Conservation (phyloP, 1,140 invertebrate species). For the Caenorhabditis briggsae region DNA sequence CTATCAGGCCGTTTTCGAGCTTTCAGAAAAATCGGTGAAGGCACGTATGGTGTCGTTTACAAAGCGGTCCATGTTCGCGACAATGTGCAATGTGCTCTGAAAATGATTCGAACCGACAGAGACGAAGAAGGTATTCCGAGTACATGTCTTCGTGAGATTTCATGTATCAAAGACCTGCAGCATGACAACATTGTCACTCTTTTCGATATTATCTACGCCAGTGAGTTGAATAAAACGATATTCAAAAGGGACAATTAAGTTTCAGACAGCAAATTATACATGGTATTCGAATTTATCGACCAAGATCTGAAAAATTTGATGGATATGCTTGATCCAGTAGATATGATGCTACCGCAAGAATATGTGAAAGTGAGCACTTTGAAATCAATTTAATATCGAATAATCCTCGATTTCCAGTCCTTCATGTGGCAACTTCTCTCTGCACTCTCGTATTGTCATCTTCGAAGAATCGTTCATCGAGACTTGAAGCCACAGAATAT, state of each 20-base stretch:
- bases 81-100: slow-evolving; percentile 50
- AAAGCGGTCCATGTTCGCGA: slow-evolving; percentile 81
- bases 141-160: slow-evolving; percentile 93
- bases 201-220: slow-evolving; percentile 88
- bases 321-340: slow-evolving; percentile 85
- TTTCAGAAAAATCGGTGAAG: slow-evolving; percentile 95
- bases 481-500: slow-evolving; percentile 86
- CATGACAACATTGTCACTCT: slow-evolving; percentile 93
- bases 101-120: slow-evolving; percentile 65
- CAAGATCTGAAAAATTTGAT: slow-evolving; percentile 86
- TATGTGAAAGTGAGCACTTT: slow-evolving; percentile 85
- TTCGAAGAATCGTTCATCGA: slow-evolving; percentile 90
- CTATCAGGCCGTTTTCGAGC: slow-evolving; percentile 19
- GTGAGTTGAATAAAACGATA: slow-evolving; percentile 60
- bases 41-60: slow-evolving; percentile 90
- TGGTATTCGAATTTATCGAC: slow-evolving; percentile 96
- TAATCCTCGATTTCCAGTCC: slow-evolving; percentile 78
- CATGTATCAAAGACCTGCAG: slow-evolving; percentile 89
- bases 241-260: slow-evolving; percentile 51
- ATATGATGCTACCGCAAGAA: slow-evolving; percentile 91
- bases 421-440: slow-evolving; percentile 89
- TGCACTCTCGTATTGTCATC: slow-evolving; percentile 95
- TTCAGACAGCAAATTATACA: slow-evolving; percentile 91
- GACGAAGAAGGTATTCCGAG: slow-evolving; percentile 87
- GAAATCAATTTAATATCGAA: not conserved